phyloP scores from a whole-genome alignment of 2,797 vertebrate species.

The Argyrosomus regius region DNA sequence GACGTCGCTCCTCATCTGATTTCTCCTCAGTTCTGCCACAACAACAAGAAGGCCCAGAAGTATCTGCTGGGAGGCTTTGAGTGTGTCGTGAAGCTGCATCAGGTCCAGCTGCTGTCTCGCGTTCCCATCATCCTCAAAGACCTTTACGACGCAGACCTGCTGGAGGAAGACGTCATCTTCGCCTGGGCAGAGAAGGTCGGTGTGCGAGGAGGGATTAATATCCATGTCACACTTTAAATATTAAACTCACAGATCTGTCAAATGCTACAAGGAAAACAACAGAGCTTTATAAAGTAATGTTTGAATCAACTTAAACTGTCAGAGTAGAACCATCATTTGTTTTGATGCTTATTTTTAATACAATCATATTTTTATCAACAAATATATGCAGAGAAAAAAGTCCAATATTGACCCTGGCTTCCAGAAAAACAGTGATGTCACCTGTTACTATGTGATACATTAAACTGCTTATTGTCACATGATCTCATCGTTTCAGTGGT shows the following conservation, averaged over 20 bases:
- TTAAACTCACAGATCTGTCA: neutral
- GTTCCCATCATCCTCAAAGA: constrained; percentile 97
- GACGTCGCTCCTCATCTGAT: neutral
- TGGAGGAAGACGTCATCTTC: constrained; percentile 97
- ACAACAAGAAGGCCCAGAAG: constrained; percentile 96
- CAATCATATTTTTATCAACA: too few relatives aligned
- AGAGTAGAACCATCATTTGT: too few relatives aligned
- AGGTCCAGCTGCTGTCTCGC: constrained; percentile 92
- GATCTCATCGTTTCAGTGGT: neutral
- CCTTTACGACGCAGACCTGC: constrained; percentile 95
- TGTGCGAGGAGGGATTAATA: neutral
- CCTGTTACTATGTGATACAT: too few relatives aligned
- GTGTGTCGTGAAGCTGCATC: constrained; percentile 96
- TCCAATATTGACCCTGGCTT: too few relatives aligned
- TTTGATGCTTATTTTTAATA: too few relatives aligned
- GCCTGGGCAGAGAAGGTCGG: constrained; percentile 97
- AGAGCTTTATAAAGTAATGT: neutral
- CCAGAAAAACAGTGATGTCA: too few relatives aligned
- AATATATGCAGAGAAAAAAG: too few relatives aligned
- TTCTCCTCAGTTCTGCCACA: constrained; percentile 92
- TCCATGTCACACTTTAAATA: neutral
- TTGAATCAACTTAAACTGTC: too few relatives aligned
- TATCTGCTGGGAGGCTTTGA: constrained; percentile 96
- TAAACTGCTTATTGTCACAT: neutral
- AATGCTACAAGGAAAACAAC: neutral